Evolutionary conservation across 2,797 vertebrate species (phyloP).

Genomic region (Galago senegalensis): DNA sequence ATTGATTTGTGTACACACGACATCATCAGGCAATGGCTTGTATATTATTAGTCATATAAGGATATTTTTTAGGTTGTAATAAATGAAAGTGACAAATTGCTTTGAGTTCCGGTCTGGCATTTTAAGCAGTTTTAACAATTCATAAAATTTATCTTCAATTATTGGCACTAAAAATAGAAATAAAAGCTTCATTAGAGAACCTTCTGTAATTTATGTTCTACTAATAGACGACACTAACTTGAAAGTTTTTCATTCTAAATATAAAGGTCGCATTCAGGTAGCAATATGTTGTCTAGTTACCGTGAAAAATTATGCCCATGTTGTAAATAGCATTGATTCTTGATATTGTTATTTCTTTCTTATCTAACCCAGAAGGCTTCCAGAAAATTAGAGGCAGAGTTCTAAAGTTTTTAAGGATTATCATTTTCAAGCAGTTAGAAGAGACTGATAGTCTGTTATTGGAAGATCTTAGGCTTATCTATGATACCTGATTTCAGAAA

Average conservation of each 20-base stretch:
- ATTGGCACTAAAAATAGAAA: constrained; percentile 5
- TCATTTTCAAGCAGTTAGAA: background rate
- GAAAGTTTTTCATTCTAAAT: background rate
- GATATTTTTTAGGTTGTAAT: background rate
- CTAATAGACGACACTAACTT: background rate
- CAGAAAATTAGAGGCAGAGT: background rate
- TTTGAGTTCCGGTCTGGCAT: background rate
- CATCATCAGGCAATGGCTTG: background rate
- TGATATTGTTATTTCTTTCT: constrained; percentile 18
- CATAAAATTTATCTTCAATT: background rate
- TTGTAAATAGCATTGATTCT: background rate
- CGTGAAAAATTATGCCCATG: background rate
- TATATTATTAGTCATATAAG: background rate
- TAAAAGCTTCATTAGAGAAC: background rate
- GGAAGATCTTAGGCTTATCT: background rate
- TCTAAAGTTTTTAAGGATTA: constrained; percentile 13
- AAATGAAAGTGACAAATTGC: constrained; percentile 17
- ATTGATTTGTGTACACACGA: constrained; percentile 9
- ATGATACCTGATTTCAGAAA: constrained; percentile 51
- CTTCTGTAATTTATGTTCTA: background rate
- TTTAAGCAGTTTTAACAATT: constrained; percentile 27
- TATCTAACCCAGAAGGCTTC: background rate
- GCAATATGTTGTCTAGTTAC: constrained; percentile 25
- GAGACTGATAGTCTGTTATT: background rate
- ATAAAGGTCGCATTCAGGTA: background rate